Conservation (phyloP, 2,113 vertebrate genomes). For the Craseonycteris thonglongyai region DNA sequence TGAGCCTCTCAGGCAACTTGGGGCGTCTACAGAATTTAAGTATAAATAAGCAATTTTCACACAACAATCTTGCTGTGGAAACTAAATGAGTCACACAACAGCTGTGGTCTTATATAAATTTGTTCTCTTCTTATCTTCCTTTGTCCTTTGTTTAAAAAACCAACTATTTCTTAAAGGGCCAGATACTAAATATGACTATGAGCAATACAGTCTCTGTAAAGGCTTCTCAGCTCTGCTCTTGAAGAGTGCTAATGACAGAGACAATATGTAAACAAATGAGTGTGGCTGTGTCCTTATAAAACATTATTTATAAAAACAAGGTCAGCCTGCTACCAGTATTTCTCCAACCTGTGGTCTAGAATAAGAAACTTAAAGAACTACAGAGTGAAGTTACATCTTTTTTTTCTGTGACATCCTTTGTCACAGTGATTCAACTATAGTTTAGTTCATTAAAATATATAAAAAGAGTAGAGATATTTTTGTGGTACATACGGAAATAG, state of each 20-base stretch:
- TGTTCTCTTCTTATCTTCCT: conserved; percentile 41
- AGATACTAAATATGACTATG: not conserved
- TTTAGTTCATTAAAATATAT: not conserved
- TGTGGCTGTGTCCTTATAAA: conserved; percentile 42
- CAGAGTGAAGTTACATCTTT: not conserved
- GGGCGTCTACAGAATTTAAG: conserved; percentile 53
- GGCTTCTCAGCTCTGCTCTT: not conserved
- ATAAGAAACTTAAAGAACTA: not conserved
- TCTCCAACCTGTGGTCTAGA: not conserved
- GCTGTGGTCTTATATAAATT: not conserved
- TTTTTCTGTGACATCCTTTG: not conserved
- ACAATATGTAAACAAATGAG: not conserved
- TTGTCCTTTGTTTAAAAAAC: conserved; percentile 28
- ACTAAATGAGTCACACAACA: conserved; percentile 48
- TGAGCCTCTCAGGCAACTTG: conserved; percentile 19
- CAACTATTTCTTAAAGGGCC: conserved; percentile 9
- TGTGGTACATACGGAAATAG: not conserved
- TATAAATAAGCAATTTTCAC: conserved; percentile 67
- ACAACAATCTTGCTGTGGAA: conserved; percentile 58
- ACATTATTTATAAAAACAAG: conserved; percentile 44
- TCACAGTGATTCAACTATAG: not conserved
- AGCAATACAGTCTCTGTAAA: not conserved
- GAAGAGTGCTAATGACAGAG: not conserved
- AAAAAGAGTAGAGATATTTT: not conserved
- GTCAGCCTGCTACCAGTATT: not conserved